Evolutionary conservation across 2,888 invertebrate genomes (phyloP).

Genomic region (Rhaphigaster nebulosa): DNA sequence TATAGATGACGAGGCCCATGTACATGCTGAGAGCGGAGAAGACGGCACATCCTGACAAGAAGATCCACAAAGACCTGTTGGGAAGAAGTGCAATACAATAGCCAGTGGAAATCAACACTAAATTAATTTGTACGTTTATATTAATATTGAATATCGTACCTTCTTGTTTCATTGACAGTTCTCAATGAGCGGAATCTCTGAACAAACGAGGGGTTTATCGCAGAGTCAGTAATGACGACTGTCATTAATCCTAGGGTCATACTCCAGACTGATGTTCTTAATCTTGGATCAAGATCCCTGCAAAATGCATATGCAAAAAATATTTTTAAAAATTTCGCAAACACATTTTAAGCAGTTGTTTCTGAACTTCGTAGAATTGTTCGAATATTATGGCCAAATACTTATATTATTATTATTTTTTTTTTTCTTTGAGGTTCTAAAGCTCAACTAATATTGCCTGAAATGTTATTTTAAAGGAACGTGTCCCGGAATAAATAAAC

Average conservation of each 20-base stretch:
- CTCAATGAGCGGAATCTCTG: constrained; percentile 5
- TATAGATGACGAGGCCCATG: constrained; percentile 75
- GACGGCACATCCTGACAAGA: constrained; percentile 70
- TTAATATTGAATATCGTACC: not conserved
- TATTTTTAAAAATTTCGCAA: too few species aligned
- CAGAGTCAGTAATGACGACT: not conserved
- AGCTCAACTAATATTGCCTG: too few species aligned
- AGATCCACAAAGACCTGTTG: not conserved
- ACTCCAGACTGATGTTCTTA: constrained; percentile 3
- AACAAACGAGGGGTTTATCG: not conserved
- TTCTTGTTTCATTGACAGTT: not conserved
- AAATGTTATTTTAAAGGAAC: too few species aligned
- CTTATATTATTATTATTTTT: too few species aligned
- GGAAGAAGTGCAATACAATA: not conserved
- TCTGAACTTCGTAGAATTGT: too few species aligned
- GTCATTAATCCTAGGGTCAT: not conserved
- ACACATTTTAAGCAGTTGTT: too few species aligned
- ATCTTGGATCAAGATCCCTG: not conserved
- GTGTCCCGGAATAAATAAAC: too few species aligned
- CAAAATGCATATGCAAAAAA: too few species aligned
- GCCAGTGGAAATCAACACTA: not conserved
- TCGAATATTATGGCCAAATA: too few species aligned
- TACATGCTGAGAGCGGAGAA: constrained; percentile 74
- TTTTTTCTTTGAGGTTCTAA: too few species aligned
- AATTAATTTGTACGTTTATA: not conserved